Evolutionary conservation across 2,797 vertebrate species (phyloP).

Genomic region (Simalia tracyae): DNA sequence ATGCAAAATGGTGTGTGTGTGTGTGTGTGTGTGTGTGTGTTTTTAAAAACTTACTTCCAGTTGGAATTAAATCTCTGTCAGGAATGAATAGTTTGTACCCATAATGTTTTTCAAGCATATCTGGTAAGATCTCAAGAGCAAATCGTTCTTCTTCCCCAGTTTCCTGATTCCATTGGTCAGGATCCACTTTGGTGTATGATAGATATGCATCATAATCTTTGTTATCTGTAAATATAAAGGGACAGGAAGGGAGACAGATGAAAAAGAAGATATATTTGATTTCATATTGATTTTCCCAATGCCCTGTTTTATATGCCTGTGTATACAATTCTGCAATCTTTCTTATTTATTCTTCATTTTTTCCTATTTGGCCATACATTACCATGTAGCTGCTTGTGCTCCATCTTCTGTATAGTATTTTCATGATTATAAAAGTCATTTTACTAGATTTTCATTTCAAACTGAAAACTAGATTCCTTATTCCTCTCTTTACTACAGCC

Average conservation of each 20-base stretch:
- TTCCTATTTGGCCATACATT: background rate
- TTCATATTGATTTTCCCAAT: background rate
- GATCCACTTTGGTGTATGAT: constrained; percentile 98
- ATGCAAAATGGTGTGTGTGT: background rate
- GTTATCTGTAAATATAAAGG: constrained; percentile 73
- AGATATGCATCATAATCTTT: constrained; percentile 97
- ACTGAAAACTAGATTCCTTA: background rate
- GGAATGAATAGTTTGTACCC: constrained; percentile 98
- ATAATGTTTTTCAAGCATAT: constrained; percentile 98
- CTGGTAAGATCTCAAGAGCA: constrained; percentile 95
- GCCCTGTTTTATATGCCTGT: background rate
- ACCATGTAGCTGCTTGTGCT: background rate
- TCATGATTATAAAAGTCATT: background rate
- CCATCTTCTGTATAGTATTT: background rate
- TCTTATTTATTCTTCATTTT: background rate
- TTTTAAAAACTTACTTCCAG: constrained; percentile 89
- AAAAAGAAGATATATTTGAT: constrained; percentile 5
- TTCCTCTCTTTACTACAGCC: background rate
- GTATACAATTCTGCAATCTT: background rate
- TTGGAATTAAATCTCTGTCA: constrained; percentile 98
- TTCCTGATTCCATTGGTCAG: constrained; percentile 98
- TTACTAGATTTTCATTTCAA: background rate
- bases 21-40: no score
- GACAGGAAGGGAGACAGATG: constrained; percentile 2
- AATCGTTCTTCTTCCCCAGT: constrained; percentile 96